Conservation (phyloP, 1,140 invertebrate genomes). For the Aphis gossypii region DNA sequence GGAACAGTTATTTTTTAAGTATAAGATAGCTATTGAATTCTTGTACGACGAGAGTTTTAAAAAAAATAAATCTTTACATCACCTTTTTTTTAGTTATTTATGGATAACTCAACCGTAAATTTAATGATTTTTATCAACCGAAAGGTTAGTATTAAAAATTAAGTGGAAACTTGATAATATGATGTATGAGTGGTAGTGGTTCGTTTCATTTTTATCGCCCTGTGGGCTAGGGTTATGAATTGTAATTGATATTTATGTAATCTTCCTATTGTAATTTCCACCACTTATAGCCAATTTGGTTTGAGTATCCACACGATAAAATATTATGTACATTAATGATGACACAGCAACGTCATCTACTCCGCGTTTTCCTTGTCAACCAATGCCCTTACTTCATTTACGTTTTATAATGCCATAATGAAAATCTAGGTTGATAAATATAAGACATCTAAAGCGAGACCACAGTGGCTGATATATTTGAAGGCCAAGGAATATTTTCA, state of each 20-base stretch:
- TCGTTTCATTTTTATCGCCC: not conserved
- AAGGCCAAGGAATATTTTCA: not conserved
- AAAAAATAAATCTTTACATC: not conserved
- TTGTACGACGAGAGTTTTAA: too few species aligned
- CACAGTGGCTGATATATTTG: not conserved
- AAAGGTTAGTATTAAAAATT: not conserved
- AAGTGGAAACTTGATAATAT: not conserved
- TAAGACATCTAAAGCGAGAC: not conserved
- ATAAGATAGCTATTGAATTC: not conserved
- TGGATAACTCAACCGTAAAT: too few species aligned
- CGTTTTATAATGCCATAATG: not conserved
- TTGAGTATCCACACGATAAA: not conserved
- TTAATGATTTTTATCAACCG: not conserved
- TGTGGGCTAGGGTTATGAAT: not conserved
- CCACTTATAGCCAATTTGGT: too few species aligned
- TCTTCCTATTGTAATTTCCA: too few species aligned
- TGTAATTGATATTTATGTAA: not conserved
- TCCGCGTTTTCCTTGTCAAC: not conserved
- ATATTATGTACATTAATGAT: not conserved
- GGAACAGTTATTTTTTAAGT: not conserved
- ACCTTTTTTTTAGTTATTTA: not conserved
- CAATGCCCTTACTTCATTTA: not conserved
- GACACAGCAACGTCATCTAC: not conserved
- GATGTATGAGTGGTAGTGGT: too few species aligned
- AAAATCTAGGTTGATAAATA: slow-evolving; percentile 7